A percentile compares a stretch with the other conserved stretches of the same genome.
Conservation (phyloP, 2,113 vertebrate genomes). For the Bubo blakistoni region DNA sequence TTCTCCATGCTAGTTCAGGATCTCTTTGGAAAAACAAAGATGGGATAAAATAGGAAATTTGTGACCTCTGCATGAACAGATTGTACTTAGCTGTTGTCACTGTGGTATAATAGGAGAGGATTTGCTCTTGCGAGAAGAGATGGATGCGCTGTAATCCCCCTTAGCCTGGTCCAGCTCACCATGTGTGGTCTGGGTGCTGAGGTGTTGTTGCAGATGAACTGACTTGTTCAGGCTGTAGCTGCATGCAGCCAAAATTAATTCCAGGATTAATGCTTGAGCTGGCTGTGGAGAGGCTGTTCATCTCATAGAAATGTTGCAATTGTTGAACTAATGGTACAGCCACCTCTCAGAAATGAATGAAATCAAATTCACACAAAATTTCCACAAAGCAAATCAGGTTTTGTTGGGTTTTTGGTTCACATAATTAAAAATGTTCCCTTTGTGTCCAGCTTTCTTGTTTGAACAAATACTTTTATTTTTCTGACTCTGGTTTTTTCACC, state of each 20-base stretch:
- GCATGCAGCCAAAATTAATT: constrained; percentile 27
- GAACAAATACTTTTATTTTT: not conserved
- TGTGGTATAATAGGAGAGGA: not conserved
- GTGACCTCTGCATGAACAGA: not conserved
- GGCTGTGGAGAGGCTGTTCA: not conserved
- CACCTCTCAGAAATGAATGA: not conserved
- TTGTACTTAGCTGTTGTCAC: not conserved
- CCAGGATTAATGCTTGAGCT: constrained; percentile 30
- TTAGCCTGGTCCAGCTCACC: not conserved
- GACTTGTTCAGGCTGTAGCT: constrained; percentile 1
- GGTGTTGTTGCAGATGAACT: not conserved
- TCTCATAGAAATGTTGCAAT: not conserved
- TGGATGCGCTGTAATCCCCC: constrained; percentile 7
- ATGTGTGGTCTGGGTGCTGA: constrained; percentile 46
- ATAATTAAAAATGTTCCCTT: not conserved
- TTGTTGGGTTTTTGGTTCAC: not conserved
- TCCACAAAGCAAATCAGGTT: rapidly evolving
- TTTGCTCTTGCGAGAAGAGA: constrained; percentile 6
- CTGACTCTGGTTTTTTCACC: not conserved
- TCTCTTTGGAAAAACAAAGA: not conserved
- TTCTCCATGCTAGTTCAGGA: not conserved
- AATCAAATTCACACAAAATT: not conserved
- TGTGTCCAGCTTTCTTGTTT: not conserved
- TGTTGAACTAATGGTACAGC: not conserved
- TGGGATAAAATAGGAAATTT: not conserved